phyloP scores from a whole-genome alignment of 2,113 vertebrate species.

The Galeopterus variegatus region DNA sequence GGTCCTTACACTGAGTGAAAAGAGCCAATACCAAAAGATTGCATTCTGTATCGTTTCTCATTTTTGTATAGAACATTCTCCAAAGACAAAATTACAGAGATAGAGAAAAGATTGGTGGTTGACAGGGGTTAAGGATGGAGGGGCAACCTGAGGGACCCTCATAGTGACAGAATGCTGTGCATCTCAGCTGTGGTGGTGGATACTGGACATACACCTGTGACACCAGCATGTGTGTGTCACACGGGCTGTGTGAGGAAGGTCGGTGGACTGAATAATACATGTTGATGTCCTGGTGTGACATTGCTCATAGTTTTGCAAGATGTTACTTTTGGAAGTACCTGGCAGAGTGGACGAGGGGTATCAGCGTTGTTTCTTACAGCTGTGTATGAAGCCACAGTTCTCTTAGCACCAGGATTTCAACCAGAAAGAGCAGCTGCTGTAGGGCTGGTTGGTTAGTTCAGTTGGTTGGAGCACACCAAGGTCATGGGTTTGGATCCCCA shows the following conservation, averaged over 20 bases:
- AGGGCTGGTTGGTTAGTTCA: too few species aligned
- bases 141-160: background rate
- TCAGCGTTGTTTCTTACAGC: background rate
- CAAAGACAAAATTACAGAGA: background rate
- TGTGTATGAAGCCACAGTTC: background rate
- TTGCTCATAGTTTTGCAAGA: background rate
- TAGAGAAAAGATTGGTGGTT: background rate
- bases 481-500: too few species aligned
- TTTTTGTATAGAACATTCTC: background rate
- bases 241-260: background rate
- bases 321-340: background rate
- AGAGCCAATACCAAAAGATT: background rate
- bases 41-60: background rate
- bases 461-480: too few species aligned
- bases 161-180: too few species aligned
- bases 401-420: background rate
- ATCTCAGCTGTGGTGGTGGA: background rate
- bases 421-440: background rate
- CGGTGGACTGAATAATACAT: too few species aligned
- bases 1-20: background rate
- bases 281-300: background rate
- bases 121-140: background rate
- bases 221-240: accelerated
- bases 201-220: background rate
- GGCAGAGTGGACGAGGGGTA: background rate